These are phyloP conservation scores for Beaufortia kweichowensis DNA, from an alignment of 2,113 vertebrate species.

Conservation along the genomic window DNA sequence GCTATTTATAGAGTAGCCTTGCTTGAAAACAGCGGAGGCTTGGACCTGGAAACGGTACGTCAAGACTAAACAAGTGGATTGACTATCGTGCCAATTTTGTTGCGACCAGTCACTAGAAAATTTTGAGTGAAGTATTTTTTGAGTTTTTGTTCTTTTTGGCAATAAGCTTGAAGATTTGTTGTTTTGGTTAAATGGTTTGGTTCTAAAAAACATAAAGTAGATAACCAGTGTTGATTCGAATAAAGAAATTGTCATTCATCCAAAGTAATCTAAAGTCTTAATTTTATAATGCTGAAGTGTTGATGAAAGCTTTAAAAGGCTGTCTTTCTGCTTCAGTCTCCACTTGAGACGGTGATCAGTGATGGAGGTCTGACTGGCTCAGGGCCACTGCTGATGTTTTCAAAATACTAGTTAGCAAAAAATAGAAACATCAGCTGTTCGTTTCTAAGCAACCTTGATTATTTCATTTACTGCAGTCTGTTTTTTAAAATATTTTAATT, in stretches of 20 bases:
- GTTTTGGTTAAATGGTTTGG: not conserved
- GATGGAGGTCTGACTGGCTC: slow-evolving; percentile 8
- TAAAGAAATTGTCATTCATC: not conserved
- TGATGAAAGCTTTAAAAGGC: not conserved
- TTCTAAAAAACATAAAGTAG: not conserved
- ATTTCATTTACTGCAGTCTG: not conserved
- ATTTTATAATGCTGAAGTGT: not conserved
- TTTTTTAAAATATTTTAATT: not conserved
- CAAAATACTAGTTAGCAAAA: not conserved
- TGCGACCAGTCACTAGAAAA: no score
- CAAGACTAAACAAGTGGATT: no score
- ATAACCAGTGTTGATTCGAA: not conserved
- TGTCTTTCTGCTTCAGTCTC: not conserved
- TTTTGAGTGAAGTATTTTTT: no score
- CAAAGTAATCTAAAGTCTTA: no score
- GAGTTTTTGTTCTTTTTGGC: no score
- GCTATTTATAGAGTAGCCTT: no score
- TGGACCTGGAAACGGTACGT: no score
- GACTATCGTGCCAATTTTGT: no score
- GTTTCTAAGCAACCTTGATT: not conserved
- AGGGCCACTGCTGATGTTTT: not conserved
- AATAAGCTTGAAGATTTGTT: no score
- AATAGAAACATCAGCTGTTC: not conserved
- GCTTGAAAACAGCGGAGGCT: no score
- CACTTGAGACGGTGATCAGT: not conserved